Base-by-base conservation (phyloP, 2,888 invertebrate genomes). In the Agrilus mali region DNA sequence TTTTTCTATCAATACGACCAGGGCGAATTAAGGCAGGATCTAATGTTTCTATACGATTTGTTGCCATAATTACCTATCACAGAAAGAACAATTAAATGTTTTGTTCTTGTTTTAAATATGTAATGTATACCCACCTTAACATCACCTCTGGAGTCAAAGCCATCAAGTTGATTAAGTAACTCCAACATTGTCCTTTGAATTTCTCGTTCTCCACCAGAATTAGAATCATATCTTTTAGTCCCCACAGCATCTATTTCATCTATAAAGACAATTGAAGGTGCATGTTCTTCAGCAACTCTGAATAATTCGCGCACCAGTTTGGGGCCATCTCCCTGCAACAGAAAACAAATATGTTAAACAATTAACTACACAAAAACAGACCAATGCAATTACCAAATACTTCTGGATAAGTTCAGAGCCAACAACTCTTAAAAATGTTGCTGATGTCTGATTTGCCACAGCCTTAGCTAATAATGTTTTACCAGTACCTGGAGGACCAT, bases 121-220 rank as follows among this genome's bases (percentile, higher is more conserved):
- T 45, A 17, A 20, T 6, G 17, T 13, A 36, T 38, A 51, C 60
- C 61, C 63, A 88, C 90, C 76, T 95, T 95, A 6, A 94, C 94
- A 74, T 96, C 95, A 15, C 94, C 95, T 42, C 93, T 74, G 1
- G 94, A 93, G 70, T 95, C 94, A 69, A 94, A 95, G 44, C 98
- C 98, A 71, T 98, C 98, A 40, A 98, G 72, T 66, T 99, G 98
- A 70, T 99, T 99, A 12, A 98, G 74, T 46, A 99, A 71, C 67
- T 99, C 98, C 68, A 99, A 80, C 98, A 98, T 98, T 45, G 98
- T 98, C 65, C 98, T 79, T 67, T 99, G 98, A 64, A 99, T 98
- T 77, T 98, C 98, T 50, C 97, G 78, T 66, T 99, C 98, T 46
- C 98, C 98, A 33, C 98, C 98, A 41, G 96, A 97, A 67, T 98